Conservation (phyloP, 2,797 vertebrate genomes). For the Carcharodon carcharias region DNA sequence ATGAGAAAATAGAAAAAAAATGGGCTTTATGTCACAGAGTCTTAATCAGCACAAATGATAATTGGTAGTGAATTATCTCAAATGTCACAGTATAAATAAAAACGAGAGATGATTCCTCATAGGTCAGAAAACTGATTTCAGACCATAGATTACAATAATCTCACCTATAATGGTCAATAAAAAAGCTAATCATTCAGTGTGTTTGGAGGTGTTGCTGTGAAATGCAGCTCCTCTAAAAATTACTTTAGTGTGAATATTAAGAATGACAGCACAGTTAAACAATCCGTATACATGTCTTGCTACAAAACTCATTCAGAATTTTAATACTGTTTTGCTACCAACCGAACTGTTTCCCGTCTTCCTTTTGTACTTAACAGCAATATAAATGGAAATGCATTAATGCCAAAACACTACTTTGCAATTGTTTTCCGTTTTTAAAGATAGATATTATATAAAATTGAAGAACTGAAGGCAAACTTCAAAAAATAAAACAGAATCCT, state of each 20-base stretch:
- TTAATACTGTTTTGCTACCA: slow-evolving; percentile 69
- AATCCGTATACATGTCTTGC: slow-evolving; percentile 83
- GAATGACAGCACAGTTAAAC: slow-evolving; percentile 91
- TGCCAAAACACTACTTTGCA: slow-evolving; percentile 42
- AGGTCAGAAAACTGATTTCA: slow-evolving; percentile 74
- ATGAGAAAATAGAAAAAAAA: slow-evolving; percentile 42
- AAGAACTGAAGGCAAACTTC: slow-evolving; percentile 46
- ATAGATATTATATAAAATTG: slow-evolving; percentile 42
- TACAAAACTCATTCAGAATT: slow-evolving; percentile 74
- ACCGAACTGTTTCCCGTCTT: slow-evolving; percentile 41
- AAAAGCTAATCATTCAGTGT: slow-evolving; percentile 76
- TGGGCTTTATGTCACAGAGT: slow-evolving; percentile 52
- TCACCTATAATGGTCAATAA: slow-evolving; percentile 71
- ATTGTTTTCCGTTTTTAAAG: slow-evolving; percentile 51
- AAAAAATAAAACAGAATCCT: slow-evolving; percentile 37
- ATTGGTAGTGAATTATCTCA: slow-evolving; percentile 67
- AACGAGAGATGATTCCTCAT: slow-evolving; percentile 66
- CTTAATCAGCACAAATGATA: slow-evolving; percentile 61
- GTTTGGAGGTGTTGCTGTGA: slow-evolving; percentile 73
- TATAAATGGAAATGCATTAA: slow-evolving; percentile 43
- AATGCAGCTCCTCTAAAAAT: slow-evolving; percentile 74
- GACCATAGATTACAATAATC: slow-evolving; percentile 72
- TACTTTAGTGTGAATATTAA: slow-evolving; percentile 85
- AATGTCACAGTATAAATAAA: slow-evolving; percentile 70
- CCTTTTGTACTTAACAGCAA: slow-evolving; percentile 34